Conservation (phyloP, 2,113 vertebrate genomes). For the Phyllostomus discolor region DNA sequence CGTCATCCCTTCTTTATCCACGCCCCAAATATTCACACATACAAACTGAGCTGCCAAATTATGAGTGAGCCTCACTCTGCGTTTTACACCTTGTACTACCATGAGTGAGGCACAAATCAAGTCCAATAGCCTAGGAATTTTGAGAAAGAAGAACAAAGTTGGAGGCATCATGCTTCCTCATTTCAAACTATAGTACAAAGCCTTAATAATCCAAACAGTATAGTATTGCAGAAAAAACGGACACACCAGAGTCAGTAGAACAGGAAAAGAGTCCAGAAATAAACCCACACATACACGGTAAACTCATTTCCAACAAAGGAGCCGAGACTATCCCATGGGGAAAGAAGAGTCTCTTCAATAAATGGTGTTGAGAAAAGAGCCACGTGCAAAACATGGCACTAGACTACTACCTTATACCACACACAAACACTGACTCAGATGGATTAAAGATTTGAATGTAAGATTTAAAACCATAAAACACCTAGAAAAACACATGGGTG, state of each 20-base stretch:
- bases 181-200: neutral
- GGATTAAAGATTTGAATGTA: neutral
- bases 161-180: neutral
- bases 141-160: neutral
- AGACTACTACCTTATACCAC: neutral
- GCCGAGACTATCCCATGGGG: neutral
- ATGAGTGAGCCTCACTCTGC: neutral
- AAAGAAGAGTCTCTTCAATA: neutral
- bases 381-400: neutral
- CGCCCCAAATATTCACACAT: neutral
- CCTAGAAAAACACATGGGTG: neutral
- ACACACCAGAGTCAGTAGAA: neutral
- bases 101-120: neutral
- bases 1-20: neutral
- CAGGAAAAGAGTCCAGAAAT: neutral
- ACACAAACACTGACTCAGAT: neutral
- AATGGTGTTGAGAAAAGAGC: neutral
- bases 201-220: neutral
- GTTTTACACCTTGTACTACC: neutral
- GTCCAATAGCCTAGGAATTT: neutral
- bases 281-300: neutral
- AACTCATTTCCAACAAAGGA: neutral
- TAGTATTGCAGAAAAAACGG: neutral
- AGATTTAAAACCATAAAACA: neutral
- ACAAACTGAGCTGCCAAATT: neutral